phyloP scores from a whole-genome alignment of 2,797 vertebrate species.

The Crotalus adamanteus region DNA sequence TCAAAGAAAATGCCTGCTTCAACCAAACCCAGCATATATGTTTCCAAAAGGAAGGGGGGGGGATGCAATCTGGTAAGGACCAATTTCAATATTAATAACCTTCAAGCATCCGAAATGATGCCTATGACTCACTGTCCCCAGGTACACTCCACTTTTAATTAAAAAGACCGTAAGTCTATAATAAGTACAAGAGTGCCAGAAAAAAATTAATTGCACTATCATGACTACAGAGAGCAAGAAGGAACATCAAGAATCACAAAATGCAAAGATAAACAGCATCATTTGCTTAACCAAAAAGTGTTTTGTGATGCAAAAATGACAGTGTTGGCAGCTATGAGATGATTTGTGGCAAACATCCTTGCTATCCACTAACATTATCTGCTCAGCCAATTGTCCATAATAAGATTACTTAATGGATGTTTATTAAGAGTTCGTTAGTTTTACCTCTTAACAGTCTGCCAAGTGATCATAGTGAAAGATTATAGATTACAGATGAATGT shows the following conservation, averaged over 20 bases:
- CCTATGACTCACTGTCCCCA: not conserved
- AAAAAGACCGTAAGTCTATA: not conserved
- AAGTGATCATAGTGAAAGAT: not conserved
- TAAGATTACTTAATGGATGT: not conserved
- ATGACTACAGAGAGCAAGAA: not conserved
- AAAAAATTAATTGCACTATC: not conserved
- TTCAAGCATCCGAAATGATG: not conserved
- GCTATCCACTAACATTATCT: not conserved
- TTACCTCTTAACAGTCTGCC: not conserved
- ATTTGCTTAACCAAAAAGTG: not conserved
- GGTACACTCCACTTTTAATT: slow-evolving; percentile 2
- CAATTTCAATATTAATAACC: not conserved
- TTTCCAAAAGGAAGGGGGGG: not conserved
- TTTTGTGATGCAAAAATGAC: not conserved
- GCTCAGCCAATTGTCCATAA: not conserved
- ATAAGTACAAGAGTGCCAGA: not conserved
- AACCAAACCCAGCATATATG: not conserved
- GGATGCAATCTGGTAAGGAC: not conserved
- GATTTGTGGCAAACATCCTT: not conserved
- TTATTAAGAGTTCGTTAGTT: not conserved
- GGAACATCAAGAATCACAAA: not conserved
- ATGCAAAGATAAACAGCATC: not conserved
- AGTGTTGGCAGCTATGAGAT: not conserved
- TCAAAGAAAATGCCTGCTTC: not conserved
- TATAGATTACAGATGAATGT: not conserved